phyloP scores from a whole-genome alignment of 2,113 vertebrate genomes.

The Struthio camelus region DNA sequence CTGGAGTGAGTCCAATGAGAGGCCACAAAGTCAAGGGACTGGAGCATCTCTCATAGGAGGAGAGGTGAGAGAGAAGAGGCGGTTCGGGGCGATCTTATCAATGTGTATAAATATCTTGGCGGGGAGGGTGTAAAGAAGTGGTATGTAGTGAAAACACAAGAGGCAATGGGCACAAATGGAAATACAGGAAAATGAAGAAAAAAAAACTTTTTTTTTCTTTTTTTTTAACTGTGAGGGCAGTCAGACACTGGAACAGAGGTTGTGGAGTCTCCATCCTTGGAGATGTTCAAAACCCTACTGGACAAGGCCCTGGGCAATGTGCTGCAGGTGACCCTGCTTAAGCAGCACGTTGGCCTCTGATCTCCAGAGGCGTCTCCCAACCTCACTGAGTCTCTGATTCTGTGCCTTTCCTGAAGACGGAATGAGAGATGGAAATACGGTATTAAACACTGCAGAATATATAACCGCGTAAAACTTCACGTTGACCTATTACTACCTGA shows the following conservation, averaged over 20 bases:
- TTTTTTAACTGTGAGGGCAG: not conserved
- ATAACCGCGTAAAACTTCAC: not conserved
- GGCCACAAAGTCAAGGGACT: not conserved
- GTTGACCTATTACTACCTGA: not conserved
- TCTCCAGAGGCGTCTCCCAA: not conserved
- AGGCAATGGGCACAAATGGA: no score
- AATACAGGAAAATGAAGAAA: no score
- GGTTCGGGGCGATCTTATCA: not conserved
- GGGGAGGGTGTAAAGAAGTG: not conserved
- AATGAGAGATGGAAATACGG: not conserved
- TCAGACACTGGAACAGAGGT: not conserved
- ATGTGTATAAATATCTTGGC: not conserved
- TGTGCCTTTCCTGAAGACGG: not conserved
- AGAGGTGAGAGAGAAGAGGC: not conserved
- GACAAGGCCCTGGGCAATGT: not conserved
- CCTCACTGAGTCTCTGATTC: not conserved
- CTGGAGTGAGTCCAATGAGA: not conserved
- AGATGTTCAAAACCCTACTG: accelerated
- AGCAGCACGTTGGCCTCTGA: no score
- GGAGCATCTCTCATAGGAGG: not conserved
- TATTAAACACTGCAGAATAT: not conserved
- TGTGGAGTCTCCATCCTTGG: not conserved
- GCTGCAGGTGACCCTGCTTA: not conserved
- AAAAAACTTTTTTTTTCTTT: no score
- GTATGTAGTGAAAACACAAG: not conserved